Evolutionary conservation across 2,888 invertebrate genomes (phyloP).

Genomic region (Amorpha juglandis): DNA sequence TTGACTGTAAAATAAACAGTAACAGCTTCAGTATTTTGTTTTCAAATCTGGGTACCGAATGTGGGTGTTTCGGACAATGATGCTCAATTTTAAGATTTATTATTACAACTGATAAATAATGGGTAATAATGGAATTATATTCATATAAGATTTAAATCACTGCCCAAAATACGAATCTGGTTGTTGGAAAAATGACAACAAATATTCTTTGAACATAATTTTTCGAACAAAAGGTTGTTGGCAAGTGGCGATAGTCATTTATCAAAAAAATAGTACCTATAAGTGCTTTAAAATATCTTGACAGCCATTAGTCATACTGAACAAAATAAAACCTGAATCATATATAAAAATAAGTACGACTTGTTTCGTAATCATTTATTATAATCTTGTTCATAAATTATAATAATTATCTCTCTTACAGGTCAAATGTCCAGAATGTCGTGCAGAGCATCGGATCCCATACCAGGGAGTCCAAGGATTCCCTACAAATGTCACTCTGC

Average conservation of each 20-base stretch:
- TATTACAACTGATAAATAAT: background rate
- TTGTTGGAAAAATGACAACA: background rate
- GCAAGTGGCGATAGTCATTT: background rate
- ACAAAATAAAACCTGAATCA: slow-evolving; percentile 5
- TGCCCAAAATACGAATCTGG: background rate
- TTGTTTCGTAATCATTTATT: background rate
- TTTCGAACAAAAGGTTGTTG: slow-evolving; percentile 4
- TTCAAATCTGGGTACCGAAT: too few species aligned
- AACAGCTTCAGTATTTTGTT: too few species aligned
- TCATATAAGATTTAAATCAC: background rate
- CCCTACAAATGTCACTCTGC: slow-evolving; percentile 97
- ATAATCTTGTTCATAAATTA: background rate
- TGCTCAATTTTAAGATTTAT: too few species aligned
- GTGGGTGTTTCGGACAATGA: too few species aligned
- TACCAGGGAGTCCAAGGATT: slow-evolving; percentile 97
- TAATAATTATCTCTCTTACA: slow-evolving; percentile 59
- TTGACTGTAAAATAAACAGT: too few species aligned
- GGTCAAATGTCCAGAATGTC: slow-evolving; percentile 99
- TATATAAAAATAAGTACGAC: background rate
- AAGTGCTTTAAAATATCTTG: slow-evolving; percentile 15
- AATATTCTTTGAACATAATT: background rate
- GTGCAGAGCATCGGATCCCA: slow-evolving; percentile 97
- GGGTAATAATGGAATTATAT: background rate
- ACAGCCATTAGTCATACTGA: slow-evolving; percentile 4
- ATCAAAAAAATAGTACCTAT: background rate